These are phyloP conservation scores for Furnarius figulus DNA, from an alignment of 2,113 vertebrate species.

Conservation along the genomic window DNA sequence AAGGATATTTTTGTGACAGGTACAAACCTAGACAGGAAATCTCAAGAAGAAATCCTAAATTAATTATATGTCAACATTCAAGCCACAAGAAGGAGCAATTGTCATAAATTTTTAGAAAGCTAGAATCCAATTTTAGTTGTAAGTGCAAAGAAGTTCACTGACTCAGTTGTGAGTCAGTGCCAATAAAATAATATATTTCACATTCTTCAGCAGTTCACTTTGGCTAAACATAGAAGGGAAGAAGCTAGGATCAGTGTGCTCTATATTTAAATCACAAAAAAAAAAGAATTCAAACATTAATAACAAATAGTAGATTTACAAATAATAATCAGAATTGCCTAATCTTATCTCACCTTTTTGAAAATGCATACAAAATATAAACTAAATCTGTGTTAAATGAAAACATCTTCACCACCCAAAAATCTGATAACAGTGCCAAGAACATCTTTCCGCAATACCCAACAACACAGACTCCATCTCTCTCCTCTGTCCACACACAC, in stretches of 20 bases:
- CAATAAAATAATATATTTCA: constrained; percentile 76
- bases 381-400: not conserved
- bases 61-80: constrained; percentile 80
- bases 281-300: not conserved
- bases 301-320: not conserved
- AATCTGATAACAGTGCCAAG: not conserved
- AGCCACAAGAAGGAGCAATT: constrained; percentile 83
- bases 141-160: constrained; percentile 65
- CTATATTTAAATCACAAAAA: constrained; percentile 39
- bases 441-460: not conserved
- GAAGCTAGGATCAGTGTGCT: constrained; percentile 43
- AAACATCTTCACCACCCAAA: not conserved
- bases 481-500: not conserved
- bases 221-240: constrained; percentile 65
- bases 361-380: not conserved
- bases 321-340: not conserved
- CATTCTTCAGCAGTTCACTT: constrained; percentile 72
- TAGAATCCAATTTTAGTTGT: constrained; percentile 72
- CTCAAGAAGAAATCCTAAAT: constrained; percentile 76
- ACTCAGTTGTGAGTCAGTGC: constrained; percentile 62
- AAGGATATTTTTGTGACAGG: constrained; percentile 78
- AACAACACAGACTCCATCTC: not conserved
- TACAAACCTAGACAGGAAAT: constrained; percentile 77
- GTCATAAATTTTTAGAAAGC: constrained; percentile 74
- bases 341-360: not conserved